Evolutionary conservation across 2,797 vertebrate genomes (phyloP).

Genomic region (Mormyrops boulengeri): DNA sequence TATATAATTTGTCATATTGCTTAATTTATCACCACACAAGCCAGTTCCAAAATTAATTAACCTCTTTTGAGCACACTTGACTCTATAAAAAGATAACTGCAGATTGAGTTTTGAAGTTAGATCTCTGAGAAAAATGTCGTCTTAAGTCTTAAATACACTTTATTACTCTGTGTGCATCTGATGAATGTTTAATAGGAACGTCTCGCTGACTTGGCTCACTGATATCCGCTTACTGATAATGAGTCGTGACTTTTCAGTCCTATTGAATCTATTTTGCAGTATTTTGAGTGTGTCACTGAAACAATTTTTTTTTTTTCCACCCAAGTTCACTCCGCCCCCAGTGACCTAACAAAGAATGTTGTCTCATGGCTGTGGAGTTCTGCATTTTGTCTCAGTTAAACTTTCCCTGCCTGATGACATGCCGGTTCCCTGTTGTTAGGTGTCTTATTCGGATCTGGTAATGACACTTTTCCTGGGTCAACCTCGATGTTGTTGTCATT

Average conservation of each 20-base stretch:
- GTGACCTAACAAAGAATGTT: neutral
- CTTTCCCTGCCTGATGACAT: neutral
- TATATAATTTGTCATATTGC: neutral
- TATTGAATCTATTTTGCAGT: neutral
- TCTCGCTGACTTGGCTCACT: neutral
- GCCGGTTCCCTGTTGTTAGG: neutral
- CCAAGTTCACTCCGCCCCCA: neutral
- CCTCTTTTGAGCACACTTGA: slow-evolving; percentile 1
- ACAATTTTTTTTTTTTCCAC: neutral
- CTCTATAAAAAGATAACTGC: neutral
- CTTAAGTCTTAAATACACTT: neutral
- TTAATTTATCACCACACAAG: neutral
- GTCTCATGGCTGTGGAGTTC: neutral
- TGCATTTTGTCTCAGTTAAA: neutral
- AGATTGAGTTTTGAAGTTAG: neutral
- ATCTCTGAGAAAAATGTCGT: neutral
- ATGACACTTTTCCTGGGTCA: neutral
- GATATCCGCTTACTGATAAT: neutral
- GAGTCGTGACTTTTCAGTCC: neutral
- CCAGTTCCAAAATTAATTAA: slow-evolving; percentile 1
- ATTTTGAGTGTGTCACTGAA: neutral
- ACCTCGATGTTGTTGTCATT: neutral
- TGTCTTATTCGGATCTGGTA: neutral
- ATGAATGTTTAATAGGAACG: neutral
- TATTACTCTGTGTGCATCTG: neutral